Evolutionary conservation across 2,113 vertebrate species (phyloP), one percentile per base, ranked within the genome.

Genomic region (Channa argus): DNA sequence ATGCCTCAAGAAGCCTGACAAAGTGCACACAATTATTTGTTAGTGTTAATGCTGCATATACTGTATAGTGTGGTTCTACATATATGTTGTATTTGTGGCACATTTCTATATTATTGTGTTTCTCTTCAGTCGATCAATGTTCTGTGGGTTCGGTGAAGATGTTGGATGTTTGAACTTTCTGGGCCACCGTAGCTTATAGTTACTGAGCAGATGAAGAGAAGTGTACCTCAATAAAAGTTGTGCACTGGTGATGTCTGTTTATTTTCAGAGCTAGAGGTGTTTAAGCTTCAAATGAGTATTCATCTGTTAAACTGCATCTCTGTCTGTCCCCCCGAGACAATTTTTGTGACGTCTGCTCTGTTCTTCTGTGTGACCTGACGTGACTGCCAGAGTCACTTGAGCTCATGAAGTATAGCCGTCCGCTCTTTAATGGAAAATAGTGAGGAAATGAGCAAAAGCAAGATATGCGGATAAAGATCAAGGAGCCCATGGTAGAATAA

Each of bases 391-490:
- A 45, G 55, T 67, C 74, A 15, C 2, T 51, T 11, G 60, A 71
- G 72, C 78, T 85, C 1, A 46, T 77, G 74, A 73, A 86, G 77
- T 37, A 38, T 60, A 70, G 80, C 63, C 5, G 41, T 63, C 56
- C 53, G 74, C 12, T 11, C 65, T 79, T 79, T 58, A 72, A 74
- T 77, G 61, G 83, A 84, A 85, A 90, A 89, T 51, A 64, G 89
- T 66, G 76, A 89, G 84, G 89, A 91, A 80, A 83, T 93, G 86
- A 92, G 79, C 79, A 88, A 84, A 85, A 66, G 77, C 53, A 61
- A 81, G 80, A 45, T 76, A 85, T 86, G 84, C 84, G 77, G 83
- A 83, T 76, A 67, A 75, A 86, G 76, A 86, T 83, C 80, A 86
- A 81, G 83, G 63, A 84, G 74, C 71, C 36, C 58, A 56, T 82